Base-by-base conservation (phyloP, 2,888 invertebrate genomes). In the Papilio protenor region DNA sequence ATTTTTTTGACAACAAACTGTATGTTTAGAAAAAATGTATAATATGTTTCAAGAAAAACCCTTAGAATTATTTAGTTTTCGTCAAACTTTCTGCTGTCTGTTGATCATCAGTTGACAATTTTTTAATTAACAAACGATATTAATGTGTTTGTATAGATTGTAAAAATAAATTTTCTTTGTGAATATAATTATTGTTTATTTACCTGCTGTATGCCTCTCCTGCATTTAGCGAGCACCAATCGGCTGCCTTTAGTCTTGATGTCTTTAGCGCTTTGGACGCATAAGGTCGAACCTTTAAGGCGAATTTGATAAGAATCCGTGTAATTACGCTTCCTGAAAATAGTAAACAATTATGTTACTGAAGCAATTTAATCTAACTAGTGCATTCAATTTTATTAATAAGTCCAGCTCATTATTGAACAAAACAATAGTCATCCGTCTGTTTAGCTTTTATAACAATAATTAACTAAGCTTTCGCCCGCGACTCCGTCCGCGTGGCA, bases 201-300 rank as follows among this genome's bases (percentile, higher is more conserved):
- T 83, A 97, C 97, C 96, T 98, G 98, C 85, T 96, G 96, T 83
- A 97, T 96, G 1, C 96, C 95, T 79, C 96, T 93, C 18, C 96
- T 92, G 88, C 99, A 99, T 66, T 95, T 95, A 52, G 96, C 96
- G 12, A 99, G 93, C 5, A 96, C 91, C 45, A 99, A 89, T 11
- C 96, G 95, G 66, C 98, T 96, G 64, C 97, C 97, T 91, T 97
- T 98, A 45, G 96, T 96, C 84, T 97, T 97, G 2, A 97, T 94
- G 83, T 97, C 97, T 83, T 97, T 97, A 75, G 96, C 96, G 80
- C 97, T 97, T 82, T 98, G 97, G 23, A 98, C 92, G 87, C 99
- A 99, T 0, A 98, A 91, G 0, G 96, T 95, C 0, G 97, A 96
- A 76, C 96, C 96, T 27, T 96, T 93, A 80, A 98, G 92, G 71